Conservation (phyloP, 2,797 vertebrate genomes). For the Lemur catta region DNA sequence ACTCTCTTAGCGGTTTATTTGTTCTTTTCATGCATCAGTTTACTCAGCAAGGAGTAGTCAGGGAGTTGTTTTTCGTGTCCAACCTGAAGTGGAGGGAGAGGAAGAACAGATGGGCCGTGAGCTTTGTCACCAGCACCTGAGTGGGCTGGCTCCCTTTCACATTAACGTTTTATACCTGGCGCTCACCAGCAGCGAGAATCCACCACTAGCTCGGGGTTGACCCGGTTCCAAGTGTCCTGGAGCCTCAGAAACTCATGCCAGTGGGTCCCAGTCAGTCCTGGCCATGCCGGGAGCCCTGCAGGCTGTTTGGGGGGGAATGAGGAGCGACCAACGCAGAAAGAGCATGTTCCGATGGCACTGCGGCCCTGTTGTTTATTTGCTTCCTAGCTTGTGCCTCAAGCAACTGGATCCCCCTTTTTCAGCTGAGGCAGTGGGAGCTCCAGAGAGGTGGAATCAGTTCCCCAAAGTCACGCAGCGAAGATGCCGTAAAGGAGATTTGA, state of each 20-base stretch:
- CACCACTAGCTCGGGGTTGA: neutral
- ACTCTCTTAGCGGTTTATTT: neutral
- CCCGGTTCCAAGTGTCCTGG: neutral
- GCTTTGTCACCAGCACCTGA: neutral
- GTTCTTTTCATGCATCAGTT: neutral
- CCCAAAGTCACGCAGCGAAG: neutral
- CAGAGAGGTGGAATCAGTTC: neutral
- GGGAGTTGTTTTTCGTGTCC: neutral
- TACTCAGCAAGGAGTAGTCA: neutral
- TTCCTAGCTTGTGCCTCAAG: neutral
- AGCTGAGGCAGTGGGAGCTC: neutral
- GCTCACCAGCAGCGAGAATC: neutral
- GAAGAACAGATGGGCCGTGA: neutral
- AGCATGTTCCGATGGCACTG: neutral
- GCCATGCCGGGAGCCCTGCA: neutral
- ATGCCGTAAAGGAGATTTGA: neutral
- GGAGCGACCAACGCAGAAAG: neutral
- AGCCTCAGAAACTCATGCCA: no score
- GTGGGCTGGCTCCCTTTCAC: neutral
- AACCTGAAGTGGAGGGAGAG: neutral
- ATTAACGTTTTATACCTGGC: neutral
- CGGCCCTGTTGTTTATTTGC: neutral
- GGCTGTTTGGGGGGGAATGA: neutral
- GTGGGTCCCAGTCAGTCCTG: neutral
- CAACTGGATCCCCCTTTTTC: neutral